These are phyloP conservation scores for Pollenia griseotomentosa DNA, from an alignment of 2,888 invertebrate species.

Conservation along the genomic window DNA sequence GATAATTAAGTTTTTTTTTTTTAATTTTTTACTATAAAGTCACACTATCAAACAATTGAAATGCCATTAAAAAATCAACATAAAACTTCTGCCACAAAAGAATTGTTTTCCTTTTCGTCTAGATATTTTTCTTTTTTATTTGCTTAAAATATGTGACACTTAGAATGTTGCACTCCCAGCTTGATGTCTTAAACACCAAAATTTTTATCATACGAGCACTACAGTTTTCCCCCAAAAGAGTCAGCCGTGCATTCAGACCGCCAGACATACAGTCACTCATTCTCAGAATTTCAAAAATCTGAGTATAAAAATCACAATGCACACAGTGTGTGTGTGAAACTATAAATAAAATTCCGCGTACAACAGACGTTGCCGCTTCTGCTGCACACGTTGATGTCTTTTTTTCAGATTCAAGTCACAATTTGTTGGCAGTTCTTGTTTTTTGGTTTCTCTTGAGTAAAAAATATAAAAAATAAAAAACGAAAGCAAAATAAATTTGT, in stretches of 20 bases:
- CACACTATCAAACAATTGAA: slow-evolving; percentile 57
- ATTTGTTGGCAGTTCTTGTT: slow-evolving; percentile 42
- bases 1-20: slow-evolving; percentile 25
- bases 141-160: slow-evolving; percentile 56
- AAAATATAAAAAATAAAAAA: slow-evolving; percentile 16
- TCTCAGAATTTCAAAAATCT: slow-evolving; percentile 63
- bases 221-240: slow-evolving; percentile 48
- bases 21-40: background rate
- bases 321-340: slow-evolving; percentile 55
- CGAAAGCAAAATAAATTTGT: slow-evolving; percentile 60
- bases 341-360: slow-evolving; percentile 66
- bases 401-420: slow-evolving; percentile 21
- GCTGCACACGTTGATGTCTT: background rate
- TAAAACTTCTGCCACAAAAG: slow-evolving; percentile 36
- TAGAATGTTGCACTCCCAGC: slow-evolving; percentile 65
- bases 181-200: slow-evolving; percentile 53
- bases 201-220: slow-evolving; percentile 71
- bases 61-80: slow-evolving; percentile 49
- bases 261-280: slow-evolving; percentile 59
- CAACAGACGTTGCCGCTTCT: slow-evolving; percentile 22
- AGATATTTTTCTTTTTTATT: slow-evolving; percentile 6
- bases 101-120: slow-evolving; percentile 35
- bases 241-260: slow-evolving; percentile 68
- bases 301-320: slow-evolving; percentile 23
- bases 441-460: slow-evolving; percentile 33